Evolutionary conservation across 2,113 vertebrate genomes (phyloP), one percentile per base, ranked within the genome.

Genomic region (Chaetops frenatus): DNA sequence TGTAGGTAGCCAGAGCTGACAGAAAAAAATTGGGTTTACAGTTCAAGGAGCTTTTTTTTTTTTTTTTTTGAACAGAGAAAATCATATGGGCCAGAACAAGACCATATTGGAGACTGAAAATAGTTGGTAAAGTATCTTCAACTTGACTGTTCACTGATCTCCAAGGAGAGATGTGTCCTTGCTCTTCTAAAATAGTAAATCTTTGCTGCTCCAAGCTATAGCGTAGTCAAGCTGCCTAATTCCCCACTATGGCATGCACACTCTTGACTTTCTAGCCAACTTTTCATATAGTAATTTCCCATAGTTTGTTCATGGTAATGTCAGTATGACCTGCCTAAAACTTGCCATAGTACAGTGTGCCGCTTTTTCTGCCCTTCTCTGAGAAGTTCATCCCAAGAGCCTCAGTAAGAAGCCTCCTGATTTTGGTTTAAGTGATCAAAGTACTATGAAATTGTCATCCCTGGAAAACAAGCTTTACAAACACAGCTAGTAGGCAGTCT

Each of bases 241-340:
- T 76, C 17, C 5, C 18, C 2, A 1, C 2, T 12, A 4, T 10
- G 5, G 40, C 21, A 28, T 23, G 14, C 2, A 10, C 5, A 11
- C 25, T 27, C 13, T 44, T 38, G 38, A 38, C 24, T 40, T 79
- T 16, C 11, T 58, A n/a, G 15, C 10, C 20, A 60, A 8, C 22
- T 54, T 81, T 9, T 47, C 33, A 22, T 58, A 7, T 5, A 58
- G 10, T 89, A 60, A 38, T 24, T 82, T 90, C 22, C 5, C 12
- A 2, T 19, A 19, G 12, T 38, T 79, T 23, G 3, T 53, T 88
- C n/a, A 11, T 14, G 21, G 7, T 19, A 38, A 29, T 35, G 35
- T 81, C 23, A 7, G 14, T 58, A 28, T 27, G 48, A 84, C 51
- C 50, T 45, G 33, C 33, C 19, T 5, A 17, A 78, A 78, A 42